Base-by-base conservation (phyloP, 1,140 invertebrate genomes). In the Achatina immaculata region DNA sequence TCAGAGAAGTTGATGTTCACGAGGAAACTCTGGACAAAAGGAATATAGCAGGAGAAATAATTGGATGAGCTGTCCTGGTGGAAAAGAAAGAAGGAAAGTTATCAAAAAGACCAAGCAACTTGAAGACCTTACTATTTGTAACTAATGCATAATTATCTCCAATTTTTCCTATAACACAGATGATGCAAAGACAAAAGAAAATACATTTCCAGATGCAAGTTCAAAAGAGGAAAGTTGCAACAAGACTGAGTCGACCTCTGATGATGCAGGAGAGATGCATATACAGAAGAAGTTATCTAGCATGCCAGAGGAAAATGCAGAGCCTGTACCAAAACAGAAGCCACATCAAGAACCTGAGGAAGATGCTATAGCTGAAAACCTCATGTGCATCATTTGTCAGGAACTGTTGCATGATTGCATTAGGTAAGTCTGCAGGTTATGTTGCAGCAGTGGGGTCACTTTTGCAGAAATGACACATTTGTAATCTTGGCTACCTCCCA, bases 351-450 rank as follows among this genome's bases (percentile, higher is more conserved):
- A 74, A 74, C 72, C 72, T 9, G 79, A 86, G 51, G 76, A 79
- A 28, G 89, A 90, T 85, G 87, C 86, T 24, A 85, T 91, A 51
- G 86, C 86, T 19, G 88, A 90, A 66, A 87, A 83, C 31, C 81
- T 91, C 40, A 82, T 83, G 0, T 91, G 90, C 85, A 88, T 83
- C 43, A 91, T 91, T 38, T 91, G 90, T 85, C 89, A 90, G 72
- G 90, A 90, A 36, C 81, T 91, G 14, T 84, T 91, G 45, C 85
- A 91, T 85, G 89, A 91, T 74, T 91, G 90, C 82, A 86, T 91
- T 51, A 91, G 90, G 90, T 91, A 42, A 43, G 31, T 58, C 31
- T 66, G 14, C 43, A 6, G 21, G 2, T 28, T n/a, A n/a, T n/a
- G n/a, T n/a, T n/a, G n/a, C n/a, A n/a, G n/a, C n/a, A n/a, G n/a